Percentiles rank a stretch among this genome's conserved stretches.
phyloP scores from a whole-genome alignment of 1,140 invertebrate species.

The Orchesella cincta region DNA sequence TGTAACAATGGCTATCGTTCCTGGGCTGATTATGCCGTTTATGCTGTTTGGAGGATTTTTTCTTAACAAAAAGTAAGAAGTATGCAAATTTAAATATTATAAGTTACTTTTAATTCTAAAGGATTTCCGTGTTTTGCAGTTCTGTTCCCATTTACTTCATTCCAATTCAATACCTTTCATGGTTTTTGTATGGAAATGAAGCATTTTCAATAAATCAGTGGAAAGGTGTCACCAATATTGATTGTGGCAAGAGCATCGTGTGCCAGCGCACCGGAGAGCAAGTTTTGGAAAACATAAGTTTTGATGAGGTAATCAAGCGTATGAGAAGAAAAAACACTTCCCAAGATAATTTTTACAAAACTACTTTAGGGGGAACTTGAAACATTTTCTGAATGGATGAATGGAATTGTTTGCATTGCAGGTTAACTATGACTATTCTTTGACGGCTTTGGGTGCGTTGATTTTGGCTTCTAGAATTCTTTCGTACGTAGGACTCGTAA shows the following conservation, averaged over 20 bases:
- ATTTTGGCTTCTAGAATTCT: neutral
- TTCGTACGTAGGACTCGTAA: neutral
- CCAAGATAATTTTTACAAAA: no score
- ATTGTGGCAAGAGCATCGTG: conserved; percentile 31
- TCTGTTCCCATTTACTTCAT: conserved; percentile 59
- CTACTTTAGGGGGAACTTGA: no score
- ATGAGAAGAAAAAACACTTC: no score
- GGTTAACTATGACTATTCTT: conserved; percentile 8
- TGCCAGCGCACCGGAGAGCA: conserved; percentile 50
- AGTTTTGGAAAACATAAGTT: conserved; percentile 54
- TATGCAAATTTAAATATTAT: neutral
- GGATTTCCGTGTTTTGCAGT: no score
- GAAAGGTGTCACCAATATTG: conserved; percentile 51
- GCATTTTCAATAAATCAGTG: conserved; percentile 60
- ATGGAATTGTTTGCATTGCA: no score
- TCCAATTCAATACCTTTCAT: conserved; percentile 61
- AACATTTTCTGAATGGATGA: no score
- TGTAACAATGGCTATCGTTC: conserved; percentile 57
- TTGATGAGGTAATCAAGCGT: no score
- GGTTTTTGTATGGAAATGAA: conserved; percentile 62
- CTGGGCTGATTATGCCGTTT: conserved; percentile 60
- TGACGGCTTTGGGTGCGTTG: neutral
- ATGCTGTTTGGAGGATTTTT: conserved; percentile 63
- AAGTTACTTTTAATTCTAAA: conserved; percentile 14
- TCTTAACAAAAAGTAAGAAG: conserved; percentile 57